Evolutionary conservation across 2,797 vertebrate species (phyloP).

Genomic region (Myotis planiceps): DNA sequence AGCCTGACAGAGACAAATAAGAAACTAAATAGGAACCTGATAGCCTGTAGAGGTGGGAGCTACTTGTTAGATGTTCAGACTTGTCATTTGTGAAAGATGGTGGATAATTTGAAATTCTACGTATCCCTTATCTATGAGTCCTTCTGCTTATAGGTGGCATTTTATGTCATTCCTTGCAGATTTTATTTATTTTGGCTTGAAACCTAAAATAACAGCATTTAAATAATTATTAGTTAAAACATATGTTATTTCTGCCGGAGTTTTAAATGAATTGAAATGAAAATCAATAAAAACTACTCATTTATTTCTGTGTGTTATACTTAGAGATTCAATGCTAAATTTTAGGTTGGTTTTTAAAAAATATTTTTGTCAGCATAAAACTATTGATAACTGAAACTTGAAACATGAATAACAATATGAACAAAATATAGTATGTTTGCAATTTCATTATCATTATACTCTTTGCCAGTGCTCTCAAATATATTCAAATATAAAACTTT

Average conservation of each 20-base stretch:
- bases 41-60: conserved; percentile 29
- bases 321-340: neutral
- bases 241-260: conserved; percentile 1
- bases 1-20: conserved; percentile 76
- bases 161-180: conserved; percentile 19
- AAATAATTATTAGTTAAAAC: conserved; percentile 54
- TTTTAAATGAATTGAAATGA: conserved; percentile 30
- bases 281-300: neutral
- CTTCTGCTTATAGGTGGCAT: conserved; percentile 36
- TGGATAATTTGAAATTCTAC: conserved; percentile 52
- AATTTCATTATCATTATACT: neutral
- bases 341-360: neutral
- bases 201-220: conserved; percentile 18
- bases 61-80: conserved; percentile 60
- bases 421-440: neutral
- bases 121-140: neutral
- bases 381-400: neutral
- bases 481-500: neutral
- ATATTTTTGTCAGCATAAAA: neutral
- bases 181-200: conserved; percentile 57
- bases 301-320: conserved; percentile 3
- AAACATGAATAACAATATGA: neutral
- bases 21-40: conserved; percentile 59
- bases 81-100: conserved; percentile 64
- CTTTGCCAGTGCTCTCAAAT: neutral